A percentile compares a stretch with the other conserved stretches of the same genome.
These are phyloP conservation scores for Poeciliopsis turrubarensis DNA, from an alignment of 2,113 vertebrate genomes.

Conservation along the genomic window DNA sequence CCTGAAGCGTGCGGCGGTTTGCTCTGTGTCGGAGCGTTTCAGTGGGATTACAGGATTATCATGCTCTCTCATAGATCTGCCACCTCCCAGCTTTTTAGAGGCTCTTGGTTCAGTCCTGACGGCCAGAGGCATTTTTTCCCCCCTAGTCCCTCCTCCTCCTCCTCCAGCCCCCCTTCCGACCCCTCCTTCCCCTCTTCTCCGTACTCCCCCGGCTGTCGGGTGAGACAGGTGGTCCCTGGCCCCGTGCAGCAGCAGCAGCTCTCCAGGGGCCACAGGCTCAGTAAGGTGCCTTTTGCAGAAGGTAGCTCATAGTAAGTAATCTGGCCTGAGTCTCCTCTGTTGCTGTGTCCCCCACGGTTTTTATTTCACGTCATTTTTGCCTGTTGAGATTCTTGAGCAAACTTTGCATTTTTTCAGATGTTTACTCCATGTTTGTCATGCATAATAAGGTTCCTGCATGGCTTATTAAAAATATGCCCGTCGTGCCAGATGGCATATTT, in stretches of 20 bases:
- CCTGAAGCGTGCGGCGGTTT: slow-evolving; percentile 1
- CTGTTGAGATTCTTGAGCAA: slow-evolving; percentile 66
- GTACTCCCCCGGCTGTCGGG: slow-evolving; percentile 61
- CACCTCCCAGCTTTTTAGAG: slow-evolving; percentile 59
- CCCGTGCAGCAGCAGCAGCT: slow-evolving; percentile 64
- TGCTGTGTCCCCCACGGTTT: slow-evolving; percentile 38
- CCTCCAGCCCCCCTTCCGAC: slow-evolving; percentile 62
- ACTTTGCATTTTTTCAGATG: slow-evolving; percentile 55
- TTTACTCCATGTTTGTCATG: slow-evolving; percentile 37
- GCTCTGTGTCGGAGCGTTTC: slow-evolving; percentile 6
- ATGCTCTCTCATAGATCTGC: slow-evolving; percentile 78
- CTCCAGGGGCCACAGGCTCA: slow-evolving; percentile 78
- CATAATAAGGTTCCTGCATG: slow-evolving; percentile 71
- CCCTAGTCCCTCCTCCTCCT: slow-evolving; percentile 71
- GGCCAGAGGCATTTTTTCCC: slow-evolving; percentile 67
- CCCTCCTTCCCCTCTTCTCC: slow-evolving; percentile 59
- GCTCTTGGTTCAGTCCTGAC: slow-evolving; percentile 71
- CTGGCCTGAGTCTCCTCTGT: slow-evolving; percentile 38
- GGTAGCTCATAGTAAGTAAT: slow-evolving; percentile 85
- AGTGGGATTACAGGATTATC: slow-evolving; percentile 48
- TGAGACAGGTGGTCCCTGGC: slow-evolving; percentile 75
- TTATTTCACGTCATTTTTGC: slow-evolving; percentile 5
- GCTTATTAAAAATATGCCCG: slow-evolving; percentile 53
- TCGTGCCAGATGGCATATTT: slow-evolving; percentile 39
- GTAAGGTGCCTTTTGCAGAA: slow-evolving; percentile 77